Base-by-base conservation (phyloP, 2,113 vertebrate species). In the Sterrhoptilus dennistouni region DNA sequence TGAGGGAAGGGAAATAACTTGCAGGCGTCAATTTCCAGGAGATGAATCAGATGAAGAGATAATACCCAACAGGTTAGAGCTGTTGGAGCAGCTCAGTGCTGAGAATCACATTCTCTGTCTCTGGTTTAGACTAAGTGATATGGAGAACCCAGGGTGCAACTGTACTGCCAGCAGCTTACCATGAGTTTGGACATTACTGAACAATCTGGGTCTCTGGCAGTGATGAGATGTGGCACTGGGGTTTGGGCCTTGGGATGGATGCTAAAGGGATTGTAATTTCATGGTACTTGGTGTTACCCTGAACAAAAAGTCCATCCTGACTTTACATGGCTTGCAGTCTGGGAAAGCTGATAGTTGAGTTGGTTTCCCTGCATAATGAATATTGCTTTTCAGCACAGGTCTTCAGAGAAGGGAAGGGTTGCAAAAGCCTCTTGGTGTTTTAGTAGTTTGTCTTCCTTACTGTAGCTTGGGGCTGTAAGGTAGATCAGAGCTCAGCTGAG, bases 1-100 rank as follows among this genome's bases (percentile, higher is more conserved):
- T 27, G 44, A 88, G 78, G 50, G 65, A 78, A 76, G 63, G 87
- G 42, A 89, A 96, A 70, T 84, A 66, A 82, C 70, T 83, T 95
- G 49, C 70, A 87, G 63, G 80, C 66, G 57, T 93, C 70, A 66
- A 27, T 88, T 95, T 85, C 71, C 71, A 77, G 82, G 59, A 79
- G 54, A 60, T 72, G 83, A 89, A 56, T 81, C 29, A 36, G 71
- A 54, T 68, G 44, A 33, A 25, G 40, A 83, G 92, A 21, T 89
- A 87, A 59, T 63, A 63, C 35, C n/a, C 57, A 57, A 11, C 11
- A 64, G 50, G 71, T 76, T 29, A 47, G 83, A 65, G 68, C 66
- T 96, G 77, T 83, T 53, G 54, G 49, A 64, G 14, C 4, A 6
- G 42, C 52, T 83, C 27, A 8, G 71, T 28, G 57, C 16, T 75